Conservation (phyloP, 2,888 invertebrate genomes). For the Didymodactylos carnosus region DNA sequence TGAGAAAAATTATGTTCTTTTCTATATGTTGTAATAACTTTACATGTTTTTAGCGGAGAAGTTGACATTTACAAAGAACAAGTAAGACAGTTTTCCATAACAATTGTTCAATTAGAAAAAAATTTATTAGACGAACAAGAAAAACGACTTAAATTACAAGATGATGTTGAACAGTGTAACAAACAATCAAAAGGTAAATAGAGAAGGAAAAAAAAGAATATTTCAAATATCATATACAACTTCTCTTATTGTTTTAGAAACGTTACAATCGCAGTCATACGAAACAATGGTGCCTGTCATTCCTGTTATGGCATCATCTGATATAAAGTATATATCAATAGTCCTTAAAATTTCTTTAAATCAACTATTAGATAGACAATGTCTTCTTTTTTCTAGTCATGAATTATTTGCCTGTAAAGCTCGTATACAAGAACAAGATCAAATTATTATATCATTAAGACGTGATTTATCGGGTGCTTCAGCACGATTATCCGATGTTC, state of each 20-base stretch:
- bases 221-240: too few species aligned
- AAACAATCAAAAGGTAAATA: background rate
- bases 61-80: conserved; percentile 27
- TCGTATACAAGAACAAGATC: conserved; percentile 26
- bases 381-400: conserved; percentile 22
- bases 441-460: conserved; percentile 26
- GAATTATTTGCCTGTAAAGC: conserved; percentile 27
- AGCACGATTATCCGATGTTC: conserved; percentile 29
- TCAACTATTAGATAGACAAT: background rate
- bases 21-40: background rate
- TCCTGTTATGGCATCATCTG: background rate
- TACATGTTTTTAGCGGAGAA: conserved; percentile 18
- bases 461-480: conserved; percentile 29
- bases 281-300: background rate
- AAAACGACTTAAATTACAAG: background rate
- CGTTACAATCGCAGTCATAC: too few species aligned
- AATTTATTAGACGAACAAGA: background rate
- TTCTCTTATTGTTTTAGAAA: too few species aligned
- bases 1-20: too few species aligned
- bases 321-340: conserved; percentile 1
- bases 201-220: too few species aligned
- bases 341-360: background rate
- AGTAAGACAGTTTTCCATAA: conserved; percentile 31
- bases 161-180: background rate
- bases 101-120: conserved; percentile 30